Conservation (phyloP, 2,113 vertebrate species). For the Clarias macrocephalus region DNA sequence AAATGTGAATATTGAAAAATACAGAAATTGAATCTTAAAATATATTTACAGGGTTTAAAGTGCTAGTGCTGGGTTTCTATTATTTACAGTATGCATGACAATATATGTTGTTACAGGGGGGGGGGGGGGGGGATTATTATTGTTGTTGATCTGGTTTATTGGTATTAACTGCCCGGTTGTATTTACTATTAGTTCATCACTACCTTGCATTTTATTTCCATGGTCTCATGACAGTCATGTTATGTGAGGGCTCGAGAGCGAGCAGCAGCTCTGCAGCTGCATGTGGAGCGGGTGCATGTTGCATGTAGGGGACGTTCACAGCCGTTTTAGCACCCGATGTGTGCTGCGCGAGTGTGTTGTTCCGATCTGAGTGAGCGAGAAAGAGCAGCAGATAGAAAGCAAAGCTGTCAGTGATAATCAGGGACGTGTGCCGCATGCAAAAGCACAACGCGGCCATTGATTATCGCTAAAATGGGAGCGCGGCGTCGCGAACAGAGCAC, state of each 20-base stretch:
- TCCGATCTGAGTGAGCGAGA: neutral
- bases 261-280: neutral
- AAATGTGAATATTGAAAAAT: too few relatives aligned
- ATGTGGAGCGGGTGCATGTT: neutral
- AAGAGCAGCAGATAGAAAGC: neutral
- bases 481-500: conserved; percentile 29
- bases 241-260: neutral
- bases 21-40: neutral
- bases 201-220: neutral
- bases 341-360: neutral
- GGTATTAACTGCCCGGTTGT: neutral
- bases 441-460: conserved; percentile 69
- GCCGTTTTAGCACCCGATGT: neutral
- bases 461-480: conserved; percentile 56
- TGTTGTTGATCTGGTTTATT: neutral
- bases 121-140: too few relatives aligned
- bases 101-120: neutral
- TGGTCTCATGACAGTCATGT: neutral
- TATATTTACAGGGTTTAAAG: neutral
- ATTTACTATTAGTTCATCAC: neutral
- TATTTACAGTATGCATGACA: neutral
- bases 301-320: too few relatives aligned
- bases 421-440: conserved; percentile 59
- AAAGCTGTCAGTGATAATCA: conserved; percentile 61
- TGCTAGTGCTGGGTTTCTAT: neutral